These are phyloP conservation scores for Acanthosepion lycidas DNA, from an alignment of 2,888 invertebrate genomes.

Conservation along the genomic window DNA sequence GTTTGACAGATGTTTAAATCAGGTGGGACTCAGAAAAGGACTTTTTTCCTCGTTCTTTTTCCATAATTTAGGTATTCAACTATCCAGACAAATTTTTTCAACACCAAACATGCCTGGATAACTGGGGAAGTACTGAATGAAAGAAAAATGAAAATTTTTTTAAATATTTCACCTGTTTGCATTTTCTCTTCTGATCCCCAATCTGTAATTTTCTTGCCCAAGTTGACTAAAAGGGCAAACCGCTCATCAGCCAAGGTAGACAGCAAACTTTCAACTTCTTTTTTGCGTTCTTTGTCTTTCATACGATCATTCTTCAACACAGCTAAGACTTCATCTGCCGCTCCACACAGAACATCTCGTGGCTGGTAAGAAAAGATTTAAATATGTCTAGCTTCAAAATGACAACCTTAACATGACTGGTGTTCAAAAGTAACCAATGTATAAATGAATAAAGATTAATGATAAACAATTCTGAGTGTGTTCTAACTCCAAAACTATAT, in stretches of 20 bases:
- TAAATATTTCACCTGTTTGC: conserved; percentile 68
- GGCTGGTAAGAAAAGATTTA: conserved; percentile 79
- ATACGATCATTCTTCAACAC: conserved; percentile 95
- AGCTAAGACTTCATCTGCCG: conserved; percentile 97
- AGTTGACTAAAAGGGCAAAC: conserved; percentile 94
- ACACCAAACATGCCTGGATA: too few relatives aligned
- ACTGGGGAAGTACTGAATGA: too few relatives aligned
- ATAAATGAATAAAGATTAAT: too few relatives aligned
- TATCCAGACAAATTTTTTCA: too few relatives aligned
- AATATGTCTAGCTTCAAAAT: not conserved
- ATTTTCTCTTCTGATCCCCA: conserved; percentile 80
- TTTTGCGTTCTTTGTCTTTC: conserved; percentile 93
- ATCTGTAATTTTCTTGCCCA: conserved; percentile 98
- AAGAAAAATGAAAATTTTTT: too few relatives aligned
- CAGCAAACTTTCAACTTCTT: conserved; percentile 89
- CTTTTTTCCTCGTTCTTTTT: too few relatives aligned
- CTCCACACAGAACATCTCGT: conserved; percentile 95
- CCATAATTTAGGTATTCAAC: too few relatives aligned
- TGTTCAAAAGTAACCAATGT: not conserved
- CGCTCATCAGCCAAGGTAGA: conserved; percentile 89
- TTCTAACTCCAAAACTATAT: too few relatives aligned
- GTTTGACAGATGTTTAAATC: too few relatives aligned
- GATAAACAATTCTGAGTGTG: too few relatives aligned
- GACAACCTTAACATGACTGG: not conserved
- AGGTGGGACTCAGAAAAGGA: too few relatives aligned